Conservation (phyloP, 2,113 vertebrate genomes). For the Zapornia atra region DNA sequence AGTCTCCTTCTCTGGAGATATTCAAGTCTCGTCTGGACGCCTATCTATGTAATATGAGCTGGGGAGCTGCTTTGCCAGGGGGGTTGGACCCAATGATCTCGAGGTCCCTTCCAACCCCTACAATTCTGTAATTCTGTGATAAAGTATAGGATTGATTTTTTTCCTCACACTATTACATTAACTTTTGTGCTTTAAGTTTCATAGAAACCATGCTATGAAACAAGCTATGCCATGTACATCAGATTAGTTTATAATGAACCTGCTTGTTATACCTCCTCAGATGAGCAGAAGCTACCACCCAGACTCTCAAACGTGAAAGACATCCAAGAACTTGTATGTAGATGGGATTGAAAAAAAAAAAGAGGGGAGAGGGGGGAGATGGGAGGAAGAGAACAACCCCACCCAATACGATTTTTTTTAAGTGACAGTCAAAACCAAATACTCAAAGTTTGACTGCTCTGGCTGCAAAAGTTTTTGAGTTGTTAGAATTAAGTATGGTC, state of each 20-base stretch:
- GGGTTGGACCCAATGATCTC: too few species aligned
- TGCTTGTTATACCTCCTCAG: neutral
- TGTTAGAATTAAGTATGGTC: neutral
- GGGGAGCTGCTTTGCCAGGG: too few species aligned
- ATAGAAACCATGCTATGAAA: neutral
- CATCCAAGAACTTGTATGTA: neutral
- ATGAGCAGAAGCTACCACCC: neutral
- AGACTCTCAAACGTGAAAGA: neutral
- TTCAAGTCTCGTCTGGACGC: too few species aligned
- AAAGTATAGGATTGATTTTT: neutral
- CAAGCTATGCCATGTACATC: neutral
- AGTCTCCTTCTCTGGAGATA: too few species aligned
- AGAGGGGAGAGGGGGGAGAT: neutral
- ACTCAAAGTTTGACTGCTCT: neutral
- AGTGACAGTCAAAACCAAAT: neutral
- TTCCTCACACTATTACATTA: neutral
- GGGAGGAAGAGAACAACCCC: neutral
- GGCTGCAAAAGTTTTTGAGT: neutral
- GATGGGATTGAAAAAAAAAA: neutral
- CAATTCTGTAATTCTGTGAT: too few species aligned
- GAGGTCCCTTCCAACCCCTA: too few species aligned
- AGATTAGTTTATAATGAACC: neutral
- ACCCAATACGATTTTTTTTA: accelerated
- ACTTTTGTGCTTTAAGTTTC: neutral
- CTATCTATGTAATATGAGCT: too few species aligned